phyloP scores from a whole-genome alignment of 2,888 invertebrate species.

The Nemotelus pantherinus region DNA sequence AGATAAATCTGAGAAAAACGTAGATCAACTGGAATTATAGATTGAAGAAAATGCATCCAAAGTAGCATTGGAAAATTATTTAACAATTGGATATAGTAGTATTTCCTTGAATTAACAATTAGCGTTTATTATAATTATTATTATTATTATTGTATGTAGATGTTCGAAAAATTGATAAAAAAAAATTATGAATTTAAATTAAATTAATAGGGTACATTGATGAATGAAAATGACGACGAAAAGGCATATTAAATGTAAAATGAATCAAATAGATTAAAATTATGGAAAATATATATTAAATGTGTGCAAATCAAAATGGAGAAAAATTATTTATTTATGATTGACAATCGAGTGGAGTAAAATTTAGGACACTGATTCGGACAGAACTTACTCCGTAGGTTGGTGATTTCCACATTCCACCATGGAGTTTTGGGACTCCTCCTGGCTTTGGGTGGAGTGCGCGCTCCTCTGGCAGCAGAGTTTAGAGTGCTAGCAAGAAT shows the following conservation, averaged over 20 bases:
- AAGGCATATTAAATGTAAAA: conserved; percentile 17
- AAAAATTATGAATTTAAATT: conserved; percentile 24
- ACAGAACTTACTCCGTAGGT: no score
- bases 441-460: no score
- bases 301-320: conserved; percentile 26
- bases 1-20: no score
- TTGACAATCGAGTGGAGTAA: neutral
- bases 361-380: no score
- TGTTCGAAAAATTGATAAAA: neutral
- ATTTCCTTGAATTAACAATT: no score
- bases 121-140: no score
- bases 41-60: no score
- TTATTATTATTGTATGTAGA: conserved; percentile 17
- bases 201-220: neutral
- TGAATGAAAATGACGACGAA: conserved; percentile 24
- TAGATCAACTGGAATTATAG: no score
- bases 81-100: neutral
- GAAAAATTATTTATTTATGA: neutral
- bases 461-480: no score
- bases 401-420: no score
- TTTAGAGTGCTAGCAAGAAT: no score
- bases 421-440: no score
- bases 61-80: neutral
- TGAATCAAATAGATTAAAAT: conserved; percentile 16
- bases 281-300: conserved; percentile 29